These are phyloP conservation scores for Linnaemya vulpina DNA, from an alignment of 2,888 invertebrate genomes.

Conservation along the genomic window DNA sequence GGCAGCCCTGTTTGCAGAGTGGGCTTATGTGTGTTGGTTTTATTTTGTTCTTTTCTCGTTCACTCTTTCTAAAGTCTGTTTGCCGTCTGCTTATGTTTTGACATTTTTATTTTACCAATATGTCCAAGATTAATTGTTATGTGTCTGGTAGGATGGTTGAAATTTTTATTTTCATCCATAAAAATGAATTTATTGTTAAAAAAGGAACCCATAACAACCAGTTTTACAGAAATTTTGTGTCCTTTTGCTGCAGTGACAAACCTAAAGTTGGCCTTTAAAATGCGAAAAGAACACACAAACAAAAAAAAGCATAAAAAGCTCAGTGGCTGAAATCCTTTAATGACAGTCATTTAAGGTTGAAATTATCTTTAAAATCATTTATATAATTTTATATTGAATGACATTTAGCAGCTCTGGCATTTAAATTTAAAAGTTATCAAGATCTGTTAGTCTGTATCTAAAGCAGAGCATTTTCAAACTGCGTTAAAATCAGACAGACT, in stretches of 20 bases:
- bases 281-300: not conserved
- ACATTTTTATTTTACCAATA: conserved; percentile 72
- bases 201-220: conserved; percentile 27
- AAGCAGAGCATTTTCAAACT: not conserved
- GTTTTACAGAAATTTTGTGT: conserved; percentile 13
- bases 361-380: conserved; percentile 47
- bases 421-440: conserved; percentile 41
- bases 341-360: conserved; percentile 39
- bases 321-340: conserved; percentile 40
- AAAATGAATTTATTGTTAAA: conserved; percentile 67
- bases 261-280: conserved; percentile 33
- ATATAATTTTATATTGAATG: conserved; percentile 42
- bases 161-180: conserved; percentile 63
- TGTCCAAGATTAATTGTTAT: conserved; percentile 72
- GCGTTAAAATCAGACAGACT: not conserved
- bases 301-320: conserved; percentile 9
- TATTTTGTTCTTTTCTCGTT: not conserved
- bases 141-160: conserved; percentile 64
- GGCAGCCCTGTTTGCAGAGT: too few species aligned
- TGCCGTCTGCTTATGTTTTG: conserved; percentile 68
- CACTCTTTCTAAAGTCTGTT: conserved; percentile 18
- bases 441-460: conserved; percentile 29
- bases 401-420: not conserved
- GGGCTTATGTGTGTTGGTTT: not conserved
- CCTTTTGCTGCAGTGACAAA: conserved; percentile 43